Conservation (phyloP, 2,888 invertebrate species). For the Drosophila cognata region DNA sequence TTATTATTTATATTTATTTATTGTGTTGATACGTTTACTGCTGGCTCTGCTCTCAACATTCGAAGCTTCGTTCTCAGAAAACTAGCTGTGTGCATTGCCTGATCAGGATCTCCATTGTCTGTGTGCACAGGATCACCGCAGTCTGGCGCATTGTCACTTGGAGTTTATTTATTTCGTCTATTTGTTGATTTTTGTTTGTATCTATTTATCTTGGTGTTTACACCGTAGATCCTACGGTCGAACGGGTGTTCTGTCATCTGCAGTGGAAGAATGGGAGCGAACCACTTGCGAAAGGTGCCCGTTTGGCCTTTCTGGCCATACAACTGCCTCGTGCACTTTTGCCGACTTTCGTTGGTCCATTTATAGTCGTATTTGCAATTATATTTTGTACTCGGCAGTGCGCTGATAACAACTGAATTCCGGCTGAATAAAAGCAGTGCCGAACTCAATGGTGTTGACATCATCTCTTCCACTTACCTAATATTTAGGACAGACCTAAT, state of each 20-base stretch:
- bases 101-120: neutral
- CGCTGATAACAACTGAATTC: neutral
- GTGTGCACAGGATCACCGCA: neutral
- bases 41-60: no score
- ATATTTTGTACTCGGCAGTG: neutral
- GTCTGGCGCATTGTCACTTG: neutral
- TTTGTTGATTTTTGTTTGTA: neutral
- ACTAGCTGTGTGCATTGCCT: neutral
- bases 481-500: neutral
- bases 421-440: neutral
- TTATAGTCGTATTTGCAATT: conserved; percentile 1
- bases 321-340: neutral
- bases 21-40: neutral
- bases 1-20: neutral
- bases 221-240: neutral
- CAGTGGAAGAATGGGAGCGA: neutral
- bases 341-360: neutral
- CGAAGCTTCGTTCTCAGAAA: no score
- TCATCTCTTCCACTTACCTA: neutral
- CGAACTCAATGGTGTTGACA: neutral
- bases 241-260: no score
- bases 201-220: no score
- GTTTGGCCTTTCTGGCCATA: neutral
- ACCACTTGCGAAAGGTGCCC: neutral
- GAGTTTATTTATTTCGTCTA: neutral